Evolutionary conservation across 2,797 vertebrate genomes (phyloP), one percentile per base, ranked within the genome.

Genomic region (Melanotaenia parkinsoni): DNA sequence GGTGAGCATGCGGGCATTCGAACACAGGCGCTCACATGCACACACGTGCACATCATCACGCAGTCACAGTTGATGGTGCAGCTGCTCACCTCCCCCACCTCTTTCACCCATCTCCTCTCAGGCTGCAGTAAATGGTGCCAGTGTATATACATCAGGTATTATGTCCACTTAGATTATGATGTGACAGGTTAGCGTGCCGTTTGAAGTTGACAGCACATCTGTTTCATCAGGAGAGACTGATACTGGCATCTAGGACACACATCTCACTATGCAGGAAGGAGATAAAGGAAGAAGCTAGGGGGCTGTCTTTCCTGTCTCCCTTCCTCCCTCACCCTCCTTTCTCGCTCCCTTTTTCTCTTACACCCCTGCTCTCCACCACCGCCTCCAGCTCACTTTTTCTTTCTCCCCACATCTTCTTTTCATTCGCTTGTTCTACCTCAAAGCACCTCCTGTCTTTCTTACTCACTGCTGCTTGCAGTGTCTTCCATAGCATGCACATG

Each of bases 201-300:
- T 95, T 93, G 94, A 88, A 95, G 94, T 94, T 96, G 96, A 96
- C 96, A 95, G 95, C 93, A 75, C 94, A 96, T 96, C 95, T 97
- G 93, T 94, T 95, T 94, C 90, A 91, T 94, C 93, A 93, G 92
- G 92, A 92, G 94, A 94, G 95, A 97, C 95, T 95, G 95, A 94
- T 94, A 91, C 82, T 95, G 95, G 93, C 94, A 95, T 96, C 96
- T 95, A 96, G 96, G 95, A 96, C 95, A 95, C 94, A 95, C 90
- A 90, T 95, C 94, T 96, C 93, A 85, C 91, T 90, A 93, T 90
- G 90, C 95, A 94, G 95, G 93, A 90, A 93, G 92, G 91, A 92
- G 93, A 94, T 94, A 92, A 93, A 94, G 92, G 91, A 93, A 93
- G 92, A 89, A 91, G 87, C 92, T 89, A 92, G 91, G 90, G 91